Base-by-base conservation (phyloP, 2,888 invertebrate genomes). In the Exephanes ischioxanthus region DNA sequence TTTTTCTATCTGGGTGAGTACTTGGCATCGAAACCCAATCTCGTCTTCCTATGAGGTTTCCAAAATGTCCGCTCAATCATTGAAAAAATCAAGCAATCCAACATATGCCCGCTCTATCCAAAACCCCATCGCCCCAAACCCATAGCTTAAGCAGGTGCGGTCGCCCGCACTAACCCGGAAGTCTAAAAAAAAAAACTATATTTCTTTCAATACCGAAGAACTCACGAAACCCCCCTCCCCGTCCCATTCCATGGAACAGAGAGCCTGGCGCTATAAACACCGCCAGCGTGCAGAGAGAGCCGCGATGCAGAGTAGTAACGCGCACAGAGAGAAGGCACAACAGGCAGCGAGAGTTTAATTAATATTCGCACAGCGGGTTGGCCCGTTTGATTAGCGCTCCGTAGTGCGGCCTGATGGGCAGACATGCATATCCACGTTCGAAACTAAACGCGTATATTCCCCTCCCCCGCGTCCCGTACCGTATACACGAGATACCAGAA, bases 371-470 rank as follows among this genome's bases (percentile, higher is more conserved):
- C 91, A 90, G 90, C 89, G 91, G 91, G 91, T 89, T 89, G 90
- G 92, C 91, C 90, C 92, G 93, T 94, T 94, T 93, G 93, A 93
- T 94, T 93, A 93, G 93, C 92, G 91, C 90, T 90, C 88, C 89
- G 90, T 91, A 91, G 90, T 91, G 90, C 90, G 89, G 90, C 90
- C 90, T 90, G 91, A 91, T 90, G 90, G 91, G 90, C 91, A 91
- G 87, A 91, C 90, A 90, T 91, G 91, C 91, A 55, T 41, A 91
- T 90, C 86, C 89, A 85, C 89, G 87, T 66, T 87, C 89, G 88
- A 87, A 66, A 37, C 41, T 53, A 63, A 71, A 58, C 63, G 22
- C 67, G 30, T 55, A 66, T 76, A 30, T 30, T 61, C 45, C 45
- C 45, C 45, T 3, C n/a, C 41, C 26, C 58, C 22, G 45, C 48